Evolutionary conservation across 1,140 invertebrate genomes (phyloP).

Genomic region (Capitella teleta): DNA sequence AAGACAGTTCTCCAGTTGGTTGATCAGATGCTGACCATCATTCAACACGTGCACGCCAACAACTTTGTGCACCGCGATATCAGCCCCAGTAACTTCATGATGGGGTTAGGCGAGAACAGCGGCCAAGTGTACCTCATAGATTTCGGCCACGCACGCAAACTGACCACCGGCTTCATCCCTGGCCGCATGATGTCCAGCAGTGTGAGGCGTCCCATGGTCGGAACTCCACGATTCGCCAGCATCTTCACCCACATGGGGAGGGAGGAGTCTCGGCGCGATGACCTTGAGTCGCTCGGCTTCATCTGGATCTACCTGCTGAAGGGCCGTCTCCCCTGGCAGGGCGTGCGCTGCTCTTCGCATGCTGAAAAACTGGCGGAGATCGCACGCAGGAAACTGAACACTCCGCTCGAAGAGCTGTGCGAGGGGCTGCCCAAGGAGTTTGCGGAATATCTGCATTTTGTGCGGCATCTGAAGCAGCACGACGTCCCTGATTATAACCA

Average conservation of each 20-base stretch:
- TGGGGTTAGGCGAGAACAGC: slow-evolving; percentile 8
- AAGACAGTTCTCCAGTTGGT: slow-evolving; percentile 65
- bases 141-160: slow-evolving; percentile 48
- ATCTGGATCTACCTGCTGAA: slow-evolving; percentile 8
- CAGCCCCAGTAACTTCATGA: slow-evolving; percentile 17
- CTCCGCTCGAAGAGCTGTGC: slow-evolving; percentile 9
- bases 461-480: slow-evolving; percentile 94
- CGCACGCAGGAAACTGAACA: slow-evolving; percentile 8
- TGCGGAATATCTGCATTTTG: slow-evolving; percentile 93
- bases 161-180: slow-evolving; percentile 3
- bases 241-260: slow-evolving; percentile 8
- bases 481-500: slow-evolving; percentile 99
- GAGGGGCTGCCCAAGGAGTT: slow-evolving; percentile 37
- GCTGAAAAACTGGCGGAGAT: slow-evolving; percentile 10
- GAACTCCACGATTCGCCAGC: slow-evolving; percentile 12
- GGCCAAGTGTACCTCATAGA: slow-evolving; percentile 40
- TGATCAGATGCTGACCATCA: slow-evolving; percentile 71
- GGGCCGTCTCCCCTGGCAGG: slow-evolving; percentile 14
- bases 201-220: not conserved
- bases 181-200: not conserved
- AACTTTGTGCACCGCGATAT: slow-evolving; percentile 19
- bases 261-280: slow-evolving; percentile 9
- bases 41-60: slow-evolving; percentile 64
- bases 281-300: slow-evolving; percentile 12
- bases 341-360: slow-evolving; percentile 1